Percentiles rank a stretch among this genome's conserved stretches.
Evolutionary conservation across 2,888 invertebrate species (phyloP).

Genomic region (Mythimna lalbum): DNA sequence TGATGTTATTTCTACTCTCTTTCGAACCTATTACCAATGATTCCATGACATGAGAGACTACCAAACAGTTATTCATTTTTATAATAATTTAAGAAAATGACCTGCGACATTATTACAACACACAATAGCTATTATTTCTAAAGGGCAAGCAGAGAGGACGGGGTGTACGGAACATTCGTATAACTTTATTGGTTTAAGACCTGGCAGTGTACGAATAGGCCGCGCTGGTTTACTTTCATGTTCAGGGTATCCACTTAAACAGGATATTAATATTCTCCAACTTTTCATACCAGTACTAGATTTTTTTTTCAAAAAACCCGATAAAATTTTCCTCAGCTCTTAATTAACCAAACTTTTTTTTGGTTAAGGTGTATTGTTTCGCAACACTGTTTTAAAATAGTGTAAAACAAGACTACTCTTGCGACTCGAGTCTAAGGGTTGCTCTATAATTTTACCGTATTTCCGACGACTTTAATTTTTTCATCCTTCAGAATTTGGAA

Average conservation of each 20-base stretch:
- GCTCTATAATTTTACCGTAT: no score
- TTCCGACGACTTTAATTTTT: not conserved
- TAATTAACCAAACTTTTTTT: not conserved
- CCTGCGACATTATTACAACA: slow-evolving; percentile 42
- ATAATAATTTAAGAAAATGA: not conserved
- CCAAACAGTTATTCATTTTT: no score
- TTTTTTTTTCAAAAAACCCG: no score
- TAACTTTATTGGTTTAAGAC: not conserved
- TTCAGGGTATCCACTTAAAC: slow-evolving; percentile 11
- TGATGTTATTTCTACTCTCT: not conserved
- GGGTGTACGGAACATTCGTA: not conserved
- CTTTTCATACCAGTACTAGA: not conserved
- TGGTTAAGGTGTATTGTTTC: not conserved
- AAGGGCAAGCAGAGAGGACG: slow-evolving; percentile 39
- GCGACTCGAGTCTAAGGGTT: no score
- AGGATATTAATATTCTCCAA: not conserved
- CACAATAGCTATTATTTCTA: slow-evolving; percentile 8
- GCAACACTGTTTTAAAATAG: no score
- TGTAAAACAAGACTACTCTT: no score
- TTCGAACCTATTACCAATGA: not conserved
- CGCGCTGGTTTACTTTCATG: slow-evolving; percentile 35
- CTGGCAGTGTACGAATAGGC: slow-evolving; percentile 42
- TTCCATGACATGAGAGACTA: not conserved
- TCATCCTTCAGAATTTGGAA: not conserved
- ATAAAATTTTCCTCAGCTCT: not conserved